phyloP scores from a whole-genome alignment of 2,888 invertebrate genomes.

The Malachius bipustulatus region DNA sequence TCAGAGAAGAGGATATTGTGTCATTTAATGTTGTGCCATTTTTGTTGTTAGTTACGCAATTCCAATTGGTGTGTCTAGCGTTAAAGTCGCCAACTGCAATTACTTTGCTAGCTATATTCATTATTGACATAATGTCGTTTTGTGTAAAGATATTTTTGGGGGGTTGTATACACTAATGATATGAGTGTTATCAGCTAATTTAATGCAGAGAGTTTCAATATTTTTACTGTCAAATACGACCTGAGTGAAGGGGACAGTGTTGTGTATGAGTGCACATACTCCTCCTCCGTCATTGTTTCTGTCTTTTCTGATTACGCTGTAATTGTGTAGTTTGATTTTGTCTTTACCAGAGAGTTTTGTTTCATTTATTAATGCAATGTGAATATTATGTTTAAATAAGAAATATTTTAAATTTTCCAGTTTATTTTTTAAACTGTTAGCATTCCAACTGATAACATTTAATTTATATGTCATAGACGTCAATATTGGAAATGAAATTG shows the following conservation, averaged over 20 bases:
- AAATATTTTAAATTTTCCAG: slow-evolving; percentile 7
- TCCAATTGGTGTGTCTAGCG: no score
- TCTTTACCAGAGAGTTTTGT: slow-evolving; percentile 4
- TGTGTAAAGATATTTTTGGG: slow-evolving; percentile 6
- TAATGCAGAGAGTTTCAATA: slow-evolving; percentile 5
- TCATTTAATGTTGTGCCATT: no score
- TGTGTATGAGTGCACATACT: slow-evolving; percentile 5
- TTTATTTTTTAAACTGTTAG: slow-evolving; percentile 10
- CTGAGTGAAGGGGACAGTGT: no score
- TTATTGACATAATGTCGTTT: slow-evolving; percentile 2
- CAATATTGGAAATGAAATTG: no score
- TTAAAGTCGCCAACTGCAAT: no score
- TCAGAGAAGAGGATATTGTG: no score
- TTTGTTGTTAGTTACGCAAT: no score
- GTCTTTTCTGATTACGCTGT: slow-evolving; percentile 7
- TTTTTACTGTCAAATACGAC: no score
- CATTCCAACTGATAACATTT: slow-evolving; percentile 10
- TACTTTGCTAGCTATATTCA: no score
- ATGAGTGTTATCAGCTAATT: slow-evolving; percentile 4
- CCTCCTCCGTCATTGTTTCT: slow-evolving; percentile 9
- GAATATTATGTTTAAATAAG: slow-evolving; percentile 6
- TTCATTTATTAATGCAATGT: slow-evolving; percentile 10
- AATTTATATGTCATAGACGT: no score
- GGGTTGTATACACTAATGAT: slow-evolving; percentile 8
- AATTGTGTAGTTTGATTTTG: slow-evolving; percentile 4